Evolutionary conservation across 2,797 vertebrate species (phyloP).

Genomic region (Phrynocephalus forsythii): DNA sequence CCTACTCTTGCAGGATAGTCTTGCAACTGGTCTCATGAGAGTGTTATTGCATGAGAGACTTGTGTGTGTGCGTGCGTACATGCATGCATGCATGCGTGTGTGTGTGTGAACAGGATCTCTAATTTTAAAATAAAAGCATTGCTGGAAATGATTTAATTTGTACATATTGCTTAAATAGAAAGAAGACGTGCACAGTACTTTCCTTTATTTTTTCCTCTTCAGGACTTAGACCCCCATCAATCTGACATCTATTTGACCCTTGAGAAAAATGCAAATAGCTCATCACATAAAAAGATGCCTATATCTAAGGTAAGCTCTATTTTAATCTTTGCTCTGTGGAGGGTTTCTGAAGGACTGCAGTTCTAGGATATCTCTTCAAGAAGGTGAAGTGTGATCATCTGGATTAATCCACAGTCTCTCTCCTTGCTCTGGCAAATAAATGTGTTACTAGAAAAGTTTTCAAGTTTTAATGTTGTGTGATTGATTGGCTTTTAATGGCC

Average conservation of each 20-base stretch:
- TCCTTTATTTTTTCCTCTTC: constrained; percentile 36
- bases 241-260: constrained; percentile 66
- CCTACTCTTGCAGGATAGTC: not conserved
- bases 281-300: constrained; percentile 2
- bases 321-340: not conserved
- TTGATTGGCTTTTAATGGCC: not conserved
- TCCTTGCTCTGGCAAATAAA: not conserved
- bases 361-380: not conserved
- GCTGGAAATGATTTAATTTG: constrained; percentile 42
- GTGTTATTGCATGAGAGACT: not conserved
- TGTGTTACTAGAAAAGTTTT: not conserved
- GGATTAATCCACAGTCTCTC: not conserved
- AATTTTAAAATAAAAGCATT: not conserved
- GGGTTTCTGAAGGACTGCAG: constrained; percentile 2
- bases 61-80: not conserved
- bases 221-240: constrained; percentile 66
- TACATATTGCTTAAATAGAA: not conserved
- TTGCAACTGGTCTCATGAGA: not conserved
- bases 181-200: constrained; percentile 2
- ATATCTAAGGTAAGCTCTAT: constrained; percentile 57
- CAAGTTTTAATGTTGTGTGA: not conserved
- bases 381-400: not conserved
- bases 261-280: not conserved
- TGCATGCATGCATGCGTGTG: not conserved
- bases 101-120: not conserved